A percentile compares a stretch with the other conserved stretches of the same genome.
Evolutionary conservation across 2,113 vertebrate species (phyloP).

Genomic region (Labrus mixtus): DNA sequence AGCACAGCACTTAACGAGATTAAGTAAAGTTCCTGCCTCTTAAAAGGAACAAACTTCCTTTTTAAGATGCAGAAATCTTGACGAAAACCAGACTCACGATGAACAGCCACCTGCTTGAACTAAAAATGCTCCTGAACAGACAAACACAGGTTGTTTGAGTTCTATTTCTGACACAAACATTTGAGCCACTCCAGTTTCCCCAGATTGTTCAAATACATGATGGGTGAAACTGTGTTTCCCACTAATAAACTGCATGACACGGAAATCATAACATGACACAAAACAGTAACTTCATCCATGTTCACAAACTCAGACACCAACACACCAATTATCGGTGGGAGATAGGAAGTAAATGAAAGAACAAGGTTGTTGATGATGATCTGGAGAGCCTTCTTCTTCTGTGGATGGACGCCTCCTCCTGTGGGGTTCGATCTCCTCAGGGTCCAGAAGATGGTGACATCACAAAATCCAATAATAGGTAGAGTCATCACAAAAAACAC

Average conservation of each 20-base stretch:
- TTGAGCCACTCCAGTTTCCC: constrained; percentile 35
- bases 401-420: constrained; percentile 19
- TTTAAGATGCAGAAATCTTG: neutral
- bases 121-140: neutral
- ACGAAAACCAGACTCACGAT: neutral
- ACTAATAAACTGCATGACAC: neutral
- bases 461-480: constrained; percentile 19
- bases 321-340: neutral
- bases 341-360: constrained; percentile 8
- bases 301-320: rapidly evolving
- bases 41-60: no score
- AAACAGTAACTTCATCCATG: rapidly evolving
- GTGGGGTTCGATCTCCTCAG: constrained; percentile 28
- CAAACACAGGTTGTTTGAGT: neutral
- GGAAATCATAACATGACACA: neutral
- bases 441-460: constrained; percentile 19
- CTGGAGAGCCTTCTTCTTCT: constrained; percentile 43
- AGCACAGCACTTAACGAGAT: no score
- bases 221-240: neutral
- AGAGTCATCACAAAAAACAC: neutral
- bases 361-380: constrained; percentile 23
- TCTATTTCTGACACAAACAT: constrained; percentile 3
- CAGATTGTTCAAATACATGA: constrained; percentile 27
- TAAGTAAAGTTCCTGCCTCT: no score
- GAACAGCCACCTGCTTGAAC: constrained; percentile 3